Conservation (phyloP, 2,113 vertebrate species). For the Albula glossodonta region DNA sequence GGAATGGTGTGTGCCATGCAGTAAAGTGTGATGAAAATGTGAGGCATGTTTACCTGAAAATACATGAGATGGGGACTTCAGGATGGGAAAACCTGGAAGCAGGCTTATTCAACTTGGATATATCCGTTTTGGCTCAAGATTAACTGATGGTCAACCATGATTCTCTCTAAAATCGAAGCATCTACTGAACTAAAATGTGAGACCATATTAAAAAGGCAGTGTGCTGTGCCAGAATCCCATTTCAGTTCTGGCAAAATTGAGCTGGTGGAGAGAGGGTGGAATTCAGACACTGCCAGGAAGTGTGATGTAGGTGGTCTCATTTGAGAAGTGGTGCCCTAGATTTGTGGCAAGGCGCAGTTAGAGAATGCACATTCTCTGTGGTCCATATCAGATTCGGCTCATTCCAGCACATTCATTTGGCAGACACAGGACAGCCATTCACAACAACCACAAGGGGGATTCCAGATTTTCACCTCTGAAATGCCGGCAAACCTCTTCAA, state of each 20-base stretch:
- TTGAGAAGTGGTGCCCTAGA: neutral
- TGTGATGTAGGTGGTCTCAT: neutral
- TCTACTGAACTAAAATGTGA: neutral
- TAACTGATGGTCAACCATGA: neutral
- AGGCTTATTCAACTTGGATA: too few relatives aligned
- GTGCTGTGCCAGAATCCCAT: neutral
- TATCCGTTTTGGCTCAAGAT: neutral
- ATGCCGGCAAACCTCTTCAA: constrained; percentile 22
- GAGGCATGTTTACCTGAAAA: neutral
- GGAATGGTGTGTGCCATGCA: neutral
- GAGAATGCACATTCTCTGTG: neutral
- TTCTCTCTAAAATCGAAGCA: neutral
- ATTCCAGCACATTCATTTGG: neutral
- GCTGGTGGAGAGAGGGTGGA: neutral
- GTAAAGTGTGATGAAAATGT: neutral
- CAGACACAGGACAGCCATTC: constrained; percentile 25
- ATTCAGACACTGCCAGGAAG: neutral
- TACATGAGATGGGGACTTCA: neutral
- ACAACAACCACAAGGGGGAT: neutral
- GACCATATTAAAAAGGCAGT: neutral
- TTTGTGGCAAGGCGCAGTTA: neutral
- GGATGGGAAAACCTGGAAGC: neutral
- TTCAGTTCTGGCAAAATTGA: neutral
- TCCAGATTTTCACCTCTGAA: neutral
- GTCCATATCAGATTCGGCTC: neutral